These are phyloP conservation scores for Caiman crocodilus DNA, from an alignment of 2,797 vertebrate species.

Conservation along the genomic window DNA sequence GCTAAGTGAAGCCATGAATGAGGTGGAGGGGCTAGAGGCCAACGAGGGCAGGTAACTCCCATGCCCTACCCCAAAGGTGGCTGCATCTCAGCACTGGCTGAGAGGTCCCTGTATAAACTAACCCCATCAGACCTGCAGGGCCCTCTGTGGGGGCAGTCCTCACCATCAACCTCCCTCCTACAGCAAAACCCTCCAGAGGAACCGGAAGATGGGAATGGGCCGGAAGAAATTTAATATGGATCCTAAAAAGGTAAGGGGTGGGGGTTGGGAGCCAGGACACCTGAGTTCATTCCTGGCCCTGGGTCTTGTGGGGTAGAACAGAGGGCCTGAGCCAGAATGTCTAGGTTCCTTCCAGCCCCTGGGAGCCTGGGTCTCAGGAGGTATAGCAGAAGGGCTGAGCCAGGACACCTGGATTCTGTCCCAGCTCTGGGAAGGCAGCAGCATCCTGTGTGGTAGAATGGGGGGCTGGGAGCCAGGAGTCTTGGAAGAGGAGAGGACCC, in stretches of 20 bases:
- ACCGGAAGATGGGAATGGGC: constrained; percentile 94
- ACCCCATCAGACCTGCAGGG: too few relatives aligned
- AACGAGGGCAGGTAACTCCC: constrained; percentile 91
- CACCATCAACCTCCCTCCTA: background rate
- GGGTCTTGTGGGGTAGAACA: background rate
- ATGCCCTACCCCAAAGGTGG: background rate
- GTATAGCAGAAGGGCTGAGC: background rate
- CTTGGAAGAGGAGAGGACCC: constrained; percentile 72
- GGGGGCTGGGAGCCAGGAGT: constrained; percentile 85
- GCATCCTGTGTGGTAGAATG: too few relatives aligned
- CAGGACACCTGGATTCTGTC: background rate
- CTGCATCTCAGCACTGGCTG: accelerated
- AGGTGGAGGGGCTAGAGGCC: constrained; percentile 94
- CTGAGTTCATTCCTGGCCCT: background rate
- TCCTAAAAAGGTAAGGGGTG: constrained; percentile 89
- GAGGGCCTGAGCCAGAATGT: background rate
- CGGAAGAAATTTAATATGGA: constrained; percentile 98
- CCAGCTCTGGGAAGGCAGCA: too few relatives aligned
- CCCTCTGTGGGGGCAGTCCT: too few relatives aligned
- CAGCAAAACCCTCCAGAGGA: constrained; percentile 95
- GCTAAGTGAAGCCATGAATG: constrained; percentile 93
- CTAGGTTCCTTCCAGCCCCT: background rate
- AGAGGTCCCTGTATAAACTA: background rate
- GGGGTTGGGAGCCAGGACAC: background rate
- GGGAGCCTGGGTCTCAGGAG: background rate